A percentile compares a stretch with the other conserved stretches of the same genome.
Evolutionary conservation across 2,113 vertebrate species (phyloP).

Genomic region (Catharus fuscescens): DNA sequence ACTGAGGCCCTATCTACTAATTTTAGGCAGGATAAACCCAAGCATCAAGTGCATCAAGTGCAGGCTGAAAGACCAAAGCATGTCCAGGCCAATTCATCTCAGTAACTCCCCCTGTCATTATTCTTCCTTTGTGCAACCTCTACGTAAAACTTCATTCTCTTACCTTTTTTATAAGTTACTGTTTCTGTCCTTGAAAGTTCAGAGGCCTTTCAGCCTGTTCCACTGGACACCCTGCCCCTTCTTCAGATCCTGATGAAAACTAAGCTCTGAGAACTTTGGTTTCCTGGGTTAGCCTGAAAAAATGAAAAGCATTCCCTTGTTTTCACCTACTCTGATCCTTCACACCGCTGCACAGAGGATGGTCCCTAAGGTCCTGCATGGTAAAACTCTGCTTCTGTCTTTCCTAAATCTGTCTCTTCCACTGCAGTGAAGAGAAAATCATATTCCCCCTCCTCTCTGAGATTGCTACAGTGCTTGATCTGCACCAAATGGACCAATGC

Average conservation of each 20-base stretch:
- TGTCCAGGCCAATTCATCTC: background rate
- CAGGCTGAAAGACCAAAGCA: background rate
- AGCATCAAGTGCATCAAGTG: background rate
- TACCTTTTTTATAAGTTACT: background rate
- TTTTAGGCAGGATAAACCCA: background rate
- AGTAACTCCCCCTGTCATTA: background rate
- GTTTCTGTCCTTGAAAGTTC: background rate
- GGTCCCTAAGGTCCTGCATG: background rate
- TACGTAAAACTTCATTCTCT: background rate
- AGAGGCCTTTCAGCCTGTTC: background rate
- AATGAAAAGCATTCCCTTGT: background rate
- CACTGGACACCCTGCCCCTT: background rate
- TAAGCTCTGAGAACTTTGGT: background rate
- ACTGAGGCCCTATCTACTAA: background rate
- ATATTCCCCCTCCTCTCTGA: background rate
- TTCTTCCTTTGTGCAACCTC: fast-evolving
- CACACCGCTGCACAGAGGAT: fast-evolving
- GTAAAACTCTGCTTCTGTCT: background rate
- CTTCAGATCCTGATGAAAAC: background rate
- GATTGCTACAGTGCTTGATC: background rate
- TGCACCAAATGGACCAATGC: background rate
- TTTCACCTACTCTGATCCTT: background rate
- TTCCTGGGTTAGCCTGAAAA: background rate
- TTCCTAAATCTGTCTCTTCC: background rate
- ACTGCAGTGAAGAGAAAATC: background rate